Percentiles rank a stretch among this genome's conserved stretches.
phyloP scores from a whole-genome alignment of 2,888 invertebrate species.

The Hemaris fuciformis region DNA sequence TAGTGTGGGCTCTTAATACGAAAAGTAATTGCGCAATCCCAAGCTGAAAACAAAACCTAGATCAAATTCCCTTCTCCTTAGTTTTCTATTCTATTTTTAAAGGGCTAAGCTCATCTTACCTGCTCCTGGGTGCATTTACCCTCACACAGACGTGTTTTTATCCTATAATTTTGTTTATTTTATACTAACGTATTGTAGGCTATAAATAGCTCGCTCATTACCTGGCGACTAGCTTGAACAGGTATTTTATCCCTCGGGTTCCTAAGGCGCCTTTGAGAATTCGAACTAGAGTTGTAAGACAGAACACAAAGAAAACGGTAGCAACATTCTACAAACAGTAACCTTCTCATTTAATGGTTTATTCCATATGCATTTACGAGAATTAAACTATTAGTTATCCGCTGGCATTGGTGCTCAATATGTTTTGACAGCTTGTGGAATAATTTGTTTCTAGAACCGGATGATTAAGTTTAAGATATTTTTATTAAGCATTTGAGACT shows the following conservation, averaged over 20 bases:
- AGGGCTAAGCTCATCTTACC: slow-evolving; percentile 4
- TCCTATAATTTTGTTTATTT: slow-evolving; percentile 3
- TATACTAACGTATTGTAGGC: slow-evolving; percentile 32
- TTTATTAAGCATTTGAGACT: too few relatives aligned
- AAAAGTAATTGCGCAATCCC: not conserved
- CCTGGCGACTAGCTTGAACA: slow-evolving; percentile 37
- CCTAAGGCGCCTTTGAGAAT: slow-evolving; percentile 20
- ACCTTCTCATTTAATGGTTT: not conserved
- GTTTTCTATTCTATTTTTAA: slow-evolving; percentile 40
- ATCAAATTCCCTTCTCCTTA: slow-evolving; percentile 35
- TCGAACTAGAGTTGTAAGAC: slow-evolving; percentile 22
- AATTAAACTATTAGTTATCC: not conserved
- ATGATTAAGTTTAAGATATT: not conserved
- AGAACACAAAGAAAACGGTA: not conserved
- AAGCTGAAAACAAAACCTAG: slow-evolving; percentile 37
- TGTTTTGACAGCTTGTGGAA: not conserved
- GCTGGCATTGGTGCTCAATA: not conserved
- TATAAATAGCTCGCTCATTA: slow-evolving; percentile 48
- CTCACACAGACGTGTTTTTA: slow-evolving; percentile 6
- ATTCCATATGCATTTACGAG: not conserved
- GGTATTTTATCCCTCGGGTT: slow-evolving; percentile 28
- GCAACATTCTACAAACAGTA: not conserved
- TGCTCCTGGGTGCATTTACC: slow-evolving; percentile 13
- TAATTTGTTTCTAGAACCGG: not conserved
- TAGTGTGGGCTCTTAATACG: not conserved